phyloP scores from a whole-genome alignment of 1,140 invertebrate species.

The Aradophagus sp. region DNA sequence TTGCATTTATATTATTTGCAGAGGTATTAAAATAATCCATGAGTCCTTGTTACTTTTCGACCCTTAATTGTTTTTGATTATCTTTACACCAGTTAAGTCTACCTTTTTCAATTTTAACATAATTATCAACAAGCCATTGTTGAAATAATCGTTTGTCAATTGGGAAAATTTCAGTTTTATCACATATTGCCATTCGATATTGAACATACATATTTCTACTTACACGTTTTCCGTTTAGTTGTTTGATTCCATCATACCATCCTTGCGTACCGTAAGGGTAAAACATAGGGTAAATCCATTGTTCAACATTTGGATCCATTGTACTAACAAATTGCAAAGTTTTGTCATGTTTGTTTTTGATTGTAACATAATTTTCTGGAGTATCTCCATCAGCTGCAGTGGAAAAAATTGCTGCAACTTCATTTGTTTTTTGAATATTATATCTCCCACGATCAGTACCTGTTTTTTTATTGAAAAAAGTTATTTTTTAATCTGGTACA shows the following conservation, averaged over 20 bases:
- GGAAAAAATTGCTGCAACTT: slow-evolving; percentile 6
- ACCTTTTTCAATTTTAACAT: no score
- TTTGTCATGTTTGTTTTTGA: slow-evolving; percentile 15
- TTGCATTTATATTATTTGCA: slow-evolving; percentile 5
- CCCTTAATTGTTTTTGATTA: slow-evolving; percentile 21
- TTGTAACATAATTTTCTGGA: slow-evolving; percentile 16
- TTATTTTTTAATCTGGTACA: no score
- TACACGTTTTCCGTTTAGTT: slow-evolving; percentile 60
- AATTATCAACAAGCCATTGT: no score
- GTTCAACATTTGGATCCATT: slow-evolving; percentile 5
- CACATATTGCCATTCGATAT: no score
- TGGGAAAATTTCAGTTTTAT: slow-evolving; percentile 1
- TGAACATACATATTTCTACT: slow-evolving; percentile 9
- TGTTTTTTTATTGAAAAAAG: no score
- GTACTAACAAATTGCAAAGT: slow-evolving; percentile 2
- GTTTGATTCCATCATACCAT: slow-evolving; percentile 8
- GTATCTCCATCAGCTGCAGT: slow-evolving; percentile 13
- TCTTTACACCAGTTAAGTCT: slow-evolving; percentile 75
- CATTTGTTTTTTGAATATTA: no score
- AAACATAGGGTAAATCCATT: slow-evolving; percentile 25
- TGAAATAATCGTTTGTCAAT: no score
- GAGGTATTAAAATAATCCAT: slow-evolving; percentile 30
- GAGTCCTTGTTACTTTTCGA: slow-evolving; percentile 20
- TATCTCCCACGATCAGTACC: no score
- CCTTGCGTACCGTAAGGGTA: slow-evolving; percentile 26